A percentile compares a stretch with the other conserved stretches of the same genome.
phyloP scores from a whole-genome alignment of 2,113 vertebrate genomes.

The Tetrao urogallus region DNA sequence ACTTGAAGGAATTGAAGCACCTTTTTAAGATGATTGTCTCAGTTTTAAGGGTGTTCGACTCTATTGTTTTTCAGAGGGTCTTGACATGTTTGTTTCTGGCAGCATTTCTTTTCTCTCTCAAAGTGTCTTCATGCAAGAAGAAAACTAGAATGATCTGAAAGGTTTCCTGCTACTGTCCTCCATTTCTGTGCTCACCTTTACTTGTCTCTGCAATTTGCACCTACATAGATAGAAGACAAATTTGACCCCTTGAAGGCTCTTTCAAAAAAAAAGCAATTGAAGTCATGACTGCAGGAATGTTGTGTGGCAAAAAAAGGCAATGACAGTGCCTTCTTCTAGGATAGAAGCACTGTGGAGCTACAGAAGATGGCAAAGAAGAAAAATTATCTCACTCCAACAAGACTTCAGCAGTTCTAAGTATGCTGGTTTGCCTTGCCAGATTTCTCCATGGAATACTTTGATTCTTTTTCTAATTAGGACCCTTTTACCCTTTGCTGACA shows the following conservation, averaged over 20 bases:
- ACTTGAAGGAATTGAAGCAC: background rate
- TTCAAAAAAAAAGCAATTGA: background rate
- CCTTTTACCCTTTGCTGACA: background rate
- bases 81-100: conserved; percentile 45
- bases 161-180: conserved; percentile 1
- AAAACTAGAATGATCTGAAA: background rate
- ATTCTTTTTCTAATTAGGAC: background rate
- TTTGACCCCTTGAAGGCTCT: background rate
- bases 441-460: background rate
- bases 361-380: too few species aligned
- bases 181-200: background rate
- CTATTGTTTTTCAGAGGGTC: conserved; percentile 15
- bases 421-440: background rate
- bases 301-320: too few species aligned
- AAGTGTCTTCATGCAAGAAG: conserved; percentile 3
- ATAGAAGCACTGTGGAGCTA: too few species aligned
- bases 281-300: background rate
- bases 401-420: background rate
- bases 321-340: too few species aligned
- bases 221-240: background rate
- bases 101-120: conserved; percentile 30
- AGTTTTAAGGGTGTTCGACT: background rate
- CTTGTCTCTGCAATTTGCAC: background rate
- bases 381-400: background rate
- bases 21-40: conserved; percentile 35